A percentile compares a stretch with the other conserved stretches of the same genome.
Conservation (phyloP, 1,140 invertebrate species). For the Nautilus pompilius region DNA sequence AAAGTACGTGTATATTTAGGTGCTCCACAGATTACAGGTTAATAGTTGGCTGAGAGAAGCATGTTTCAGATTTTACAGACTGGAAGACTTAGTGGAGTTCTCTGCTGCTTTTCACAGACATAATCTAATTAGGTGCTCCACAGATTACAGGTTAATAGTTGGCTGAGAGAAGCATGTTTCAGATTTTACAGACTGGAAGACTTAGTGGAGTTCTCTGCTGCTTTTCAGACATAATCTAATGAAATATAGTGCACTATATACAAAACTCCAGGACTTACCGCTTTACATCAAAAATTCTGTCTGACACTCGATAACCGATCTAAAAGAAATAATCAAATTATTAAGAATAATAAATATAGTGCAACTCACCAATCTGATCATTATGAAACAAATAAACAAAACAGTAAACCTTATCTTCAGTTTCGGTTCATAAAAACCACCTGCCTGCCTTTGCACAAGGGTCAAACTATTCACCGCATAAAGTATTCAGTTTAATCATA, state of each 20-base stretch:
- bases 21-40: too few relatives aligned
- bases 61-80: too few relatives aligned
- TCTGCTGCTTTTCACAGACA: neutral
- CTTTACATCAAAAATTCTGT: constrained; percentile 90
- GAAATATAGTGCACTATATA: neutral
- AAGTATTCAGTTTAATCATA: too few relatives aligned
- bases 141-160: too few relatives aligned
- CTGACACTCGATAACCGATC: constrained; percentile 83
- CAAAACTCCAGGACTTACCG: constrained; percentile 51
- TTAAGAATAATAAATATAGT: neutral
- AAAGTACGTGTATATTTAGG: too few relatives aligned
- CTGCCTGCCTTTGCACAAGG: neutral
- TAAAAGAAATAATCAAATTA: constrained; percentile 35
- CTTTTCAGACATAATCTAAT: neutral
- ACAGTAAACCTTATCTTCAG: constrained; percentile 52
- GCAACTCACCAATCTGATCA: neutral
- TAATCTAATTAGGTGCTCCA: neutral
- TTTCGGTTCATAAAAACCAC: neutral
- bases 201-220: neutral
- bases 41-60: too few relatives aligned
- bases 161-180: too few relatives aligned
- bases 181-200: too few relatives aligned
- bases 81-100: neutral
- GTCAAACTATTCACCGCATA: neutral
- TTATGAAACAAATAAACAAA: neutral